Base-by-base conservation (phyloP, 2,888 invertebrate genomes). In the Coenonympha arcania region DNA sequence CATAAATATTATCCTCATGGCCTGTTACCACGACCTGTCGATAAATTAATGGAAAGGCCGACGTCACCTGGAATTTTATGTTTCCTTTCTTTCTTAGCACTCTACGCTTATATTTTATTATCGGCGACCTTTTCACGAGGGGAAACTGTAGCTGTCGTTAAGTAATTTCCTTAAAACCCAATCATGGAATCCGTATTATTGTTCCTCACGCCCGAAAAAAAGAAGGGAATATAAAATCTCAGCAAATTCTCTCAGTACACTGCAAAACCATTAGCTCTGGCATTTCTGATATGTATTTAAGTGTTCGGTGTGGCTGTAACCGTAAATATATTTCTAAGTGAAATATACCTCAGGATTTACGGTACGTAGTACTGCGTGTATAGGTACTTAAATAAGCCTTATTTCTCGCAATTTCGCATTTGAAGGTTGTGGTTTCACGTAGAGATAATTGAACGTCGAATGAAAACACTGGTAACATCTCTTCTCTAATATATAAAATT, bases 1-100 rank as follows among this genome's bases (percentile, higher is more conserved):
- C 76, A 82, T 83, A 85, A 84, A 85, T 85, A 84, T 81, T 81
- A 79, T 75, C 76, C 73, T 83, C 81, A 83, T 80, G 75, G 81
- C 79, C 83, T 73, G 79, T 77, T 82, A 79, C 82, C 83, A 83
- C 82, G 84, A 81, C 73, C 80, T 81, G 79, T 79, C 83, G 79
- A 84, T 83, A 82, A 83, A 83, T 83, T 83, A 82, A 82, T 83
- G 76, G 79, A 76, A 79, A 77, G 79, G 67, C 75, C 78, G 71
- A 75, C 79, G 79, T 82, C 82, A 82, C 76, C 82, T 82, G 79
- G 78, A 81, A 80, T 81, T 83, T 83, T 80, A 81, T 79, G 76
- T 73, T 77, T 73, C 72, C 73, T 76, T 81, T 76, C 74, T 75
- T 75, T 68, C 45, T 44, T 44, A 22, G 69, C 67, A 68, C 65